These are phyloP conservation scores for Ernsta delagoae DNA, from an alignment of 2,888 invertebrate species.

Conservation along the genomic window DNA sequence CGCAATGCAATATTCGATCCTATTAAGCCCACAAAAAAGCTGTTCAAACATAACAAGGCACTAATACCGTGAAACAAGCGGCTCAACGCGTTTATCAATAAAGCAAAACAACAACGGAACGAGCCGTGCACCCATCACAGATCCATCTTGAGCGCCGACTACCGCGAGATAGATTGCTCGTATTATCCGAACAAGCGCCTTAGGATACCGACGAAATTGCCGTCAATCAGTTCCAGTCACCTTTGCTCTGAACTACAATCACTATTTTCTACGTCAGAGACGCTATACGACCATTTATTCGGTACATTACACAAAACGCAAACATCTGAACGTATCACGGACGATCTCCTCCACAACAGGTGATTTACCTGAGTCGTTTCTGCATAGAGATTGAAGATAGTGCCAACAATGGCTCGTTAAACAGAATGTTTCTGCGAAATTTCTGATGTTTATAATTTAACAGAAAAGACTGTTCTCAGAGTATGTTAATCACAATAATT, in stretches of 20 bases:
- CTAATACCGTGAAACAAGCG: constrained; percentile 68
- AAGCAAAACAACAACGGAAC: constrained; percentile 76
- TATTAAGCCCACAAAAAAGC: constrained; percentile 70
- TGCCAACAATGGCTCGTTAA: constrained; percentile 57
- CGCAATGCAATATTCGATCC: constrained; percentile 57
- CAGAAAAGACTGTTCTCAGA: constrained; percentile 40
- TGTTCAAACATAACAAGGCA: constrained; percentile 76
- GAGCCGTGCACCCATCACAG: constrained; percentile 78
- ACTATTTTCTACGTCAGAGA: constrained; percentile 58
- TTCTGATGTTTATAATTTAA: constrained; percentile 44
- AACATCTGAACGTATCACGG: constrained; percentile 51
- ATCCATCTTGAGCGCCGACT: constrained; percentile 70
- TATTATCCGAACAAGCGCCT: constrained; percentile 76
- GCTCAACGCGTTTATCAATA: constrained; percentile 71
- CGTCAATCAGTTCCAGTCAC: constrained; percentile 70
- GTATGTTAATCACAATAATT: constrained; percentile 46
- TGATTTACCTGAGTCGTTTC: constrained; percentile 53
- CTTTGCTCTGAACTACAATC: constrained; percentile 56
- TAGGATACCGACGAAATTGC: constrained; percentile 58
- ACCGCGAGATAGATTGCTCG: constrained; percentile 75
- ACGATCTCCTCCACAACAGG: constrained; percentile 43
- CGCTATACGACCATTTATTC: constrained; percentile 53
- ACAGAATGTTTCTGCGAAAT: constrained; percentile 46
- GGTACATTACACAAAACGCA: constrained; percentile 47
- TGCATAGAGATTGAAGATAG: constrained; percentile 55